Base-by-base conservation (phyloP, 2,113 vertebrate genomes). In the Glaucomys volans region DNA sequence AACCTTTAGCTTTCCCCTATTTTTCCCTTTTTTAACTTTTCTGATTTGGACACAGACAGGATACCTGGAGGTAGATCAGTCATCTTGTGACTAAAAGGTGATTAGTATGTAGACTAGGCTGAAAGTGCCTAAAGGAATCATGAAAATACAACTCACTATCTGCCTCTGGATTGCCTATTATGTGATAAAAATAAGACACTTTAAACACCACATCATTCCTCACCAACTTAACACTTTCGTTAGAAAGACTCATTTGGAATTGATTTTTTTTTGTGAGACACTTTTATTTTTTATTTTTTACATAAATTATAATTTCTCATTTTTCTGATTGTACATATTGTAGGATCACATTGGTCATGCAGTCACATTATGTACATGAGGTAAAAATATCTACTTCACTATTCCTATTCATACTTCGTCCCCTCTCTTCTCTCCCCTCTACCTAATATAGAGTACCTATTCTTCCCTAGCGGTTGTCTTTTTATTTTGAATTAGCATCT, bases 61-160 rank as follows among this genome's bases (percentile, higher is more conserved):
- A 47, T 54, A 8, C 14, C 14, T 37, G 22, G 9, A 91, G 35
- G 20, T 30, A 47, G 30, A 85, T 59, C 6, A 67, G 12, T 5
- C 18, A 44, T 22, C 2, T 76, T 13, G 7, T 44, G 8, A 64
- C 6, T 30, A 0, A 14, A 30, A 44, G 0, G 1, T 44, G 35
- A 81, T 30, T 71, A 76, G 11, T 2, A 4, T 59, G 37, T 69
- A 64, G 57, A 5, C 44, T 12, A 44, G 35, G 2, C 12, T 76
- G 66, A 76, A 75, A 57, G 10, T 81, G 11, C 22, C 28, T 50
- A 69, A n/a, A 2, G 17, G 8, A 14, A 44, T 67, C 11, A 37
- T 69, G 37, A 76, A 93, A 44, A 6, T 64, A 6, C 37, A 85
- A 8, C 30, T 95, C 6, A 47, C 35, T 37, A 5, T 50, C 13